phyloP scores from a whole-genome alignment of 2,797 vertebrate genomes.

The Gymnothorax reevesii region DNA sequence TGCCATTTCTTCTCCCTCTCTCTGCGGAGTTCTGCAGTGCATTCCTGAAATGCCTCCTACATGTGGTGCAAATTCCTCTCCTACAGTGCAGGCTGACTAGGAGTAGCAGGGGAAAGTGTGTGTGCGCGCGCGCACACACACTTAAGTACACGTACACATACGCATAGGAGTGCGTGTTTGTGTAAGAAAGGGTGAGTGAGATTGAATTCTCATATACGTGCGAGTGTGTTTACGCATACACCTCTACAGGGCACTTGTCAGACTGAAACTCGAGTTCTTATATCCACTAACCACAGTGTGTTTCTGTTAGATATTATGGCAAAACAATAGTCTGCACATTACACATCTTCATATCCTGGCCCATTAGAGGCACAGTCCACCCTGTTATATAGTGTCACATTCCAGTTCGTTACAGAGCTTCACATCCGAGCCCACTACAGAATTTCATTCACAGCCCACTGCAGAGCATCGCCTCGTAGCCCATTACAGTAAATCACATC shows the following conservation, averaged over 20 bases:
- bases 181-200: too few species aligned
- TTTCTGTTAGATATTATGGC: too few species aligned
- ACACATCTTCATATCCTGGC: not conserved
- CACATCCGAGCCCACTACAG: not conserved
- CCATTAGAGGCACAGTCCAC: not conserved
- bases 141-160: not conserved
- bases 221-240: too few species aligned
- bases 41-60: conserved; percentile 93
- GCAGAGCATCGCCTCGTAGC: not conserved
- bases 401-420: not conserved
- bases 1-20: conserved; percentile 26
- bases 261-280: too few species aligned
- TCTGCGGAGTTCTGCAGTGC: conserved; percentile 68
- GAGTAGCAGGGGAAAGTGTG: not conserved
- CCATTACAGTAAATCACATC: not conserved
- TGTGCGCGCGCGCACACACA: too few species aligned
- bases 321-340: not conserved
- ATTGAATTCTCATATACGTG: too few species aligned
- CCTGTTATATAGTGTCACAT: not conserved
- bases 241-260: too few species aligned
- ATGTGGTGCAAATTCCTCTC: conserved; percentile 97
- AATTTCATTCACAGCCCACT: not conserved
- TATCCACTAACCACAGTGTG: too few species aligned
- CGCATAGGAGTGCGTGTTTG: too few species aligned
- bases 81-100: conserved; percentile 73